Evolutionary conservation across 2,888 invertebrate genomes (phyloP).

Genomic region (Torymus texanus): DNA sequence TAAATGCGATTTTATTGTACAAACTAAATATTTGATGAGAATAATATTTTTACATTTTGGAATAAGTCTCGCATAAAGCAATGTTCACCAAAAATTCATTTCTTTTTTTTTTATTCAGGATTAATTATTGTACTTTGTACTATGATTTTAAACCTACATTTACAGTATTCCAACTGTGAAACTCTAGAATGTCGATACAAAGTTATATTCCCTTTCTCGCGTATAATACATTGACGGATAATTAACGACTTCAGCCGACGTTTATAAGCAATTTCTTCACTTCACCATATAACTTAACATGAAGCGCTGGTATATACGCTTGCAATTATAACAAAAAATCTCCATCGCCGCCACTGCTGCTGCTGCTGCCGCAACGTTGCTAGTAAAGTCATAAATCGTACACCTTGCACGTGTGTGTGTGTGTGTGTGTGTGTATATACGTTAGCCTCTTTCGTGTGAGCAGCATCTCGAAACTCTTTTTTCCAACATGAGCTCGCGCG

Average conservation of each 20-base stretch:
- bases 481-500: neutral
- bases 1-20: too few species aligned
- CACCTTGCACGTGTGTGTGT: neutral
- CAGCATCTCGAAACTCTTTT: constrained; percentile 23
- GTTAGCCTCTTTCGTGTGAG: too few species aligned
- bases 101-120: too few species aligned
- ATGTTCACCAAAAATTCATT: too few species aligned
- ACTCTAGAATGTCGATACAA: too few species aligned
- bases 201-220: neutral
- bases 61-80: too few species aligned
- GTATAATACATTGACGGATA: neutral
- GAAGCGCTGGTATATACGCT: constrained; percentile 7
- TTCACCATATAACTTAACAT: neutral
- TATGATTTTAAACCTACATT: too few species aligned
- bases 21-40: too few species aligned
- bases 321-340: constrained; percentile 2
- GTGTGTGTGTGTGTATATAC: too few species aligned
- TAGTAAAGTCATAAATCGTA: constrained; percentile 19
- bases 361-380: constrained; percentile 4
- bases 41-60: too few species aligned
- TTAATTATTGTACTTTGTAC: too few species aligned
- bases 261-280: constrained; percentile 31
- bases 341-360: neutral
- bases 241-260: constrained; percentile 4
- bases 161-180: too few species aligned